Evolutionary conservation across 92 coral and sea anemone species (phyloP).

Genomic region (Zoanthus sansibaricus): DNA sequence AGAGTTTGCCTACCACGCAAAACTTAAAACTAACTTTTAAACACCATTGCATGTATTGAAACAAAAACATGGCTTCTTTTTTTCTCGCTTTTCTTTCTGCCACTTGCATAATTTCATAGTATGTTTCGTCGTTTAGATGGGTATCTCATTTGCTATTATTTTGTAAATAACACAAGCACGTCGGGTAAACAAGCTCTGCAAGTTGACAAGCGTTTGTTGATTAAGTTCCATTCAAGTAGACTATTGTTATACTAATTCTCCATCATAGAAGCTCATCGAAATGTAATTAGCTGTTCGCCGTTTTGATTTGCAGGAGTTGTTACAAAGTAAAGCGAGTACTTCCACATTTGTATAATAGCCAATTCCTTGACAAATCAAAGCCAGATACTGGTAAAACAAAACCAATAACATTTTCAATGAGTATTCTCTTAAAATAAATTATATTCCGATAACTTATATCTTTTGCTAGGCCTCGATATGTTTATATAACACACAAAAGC

Average conservation of each 20-base stretch:
- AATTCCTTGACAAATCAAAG: constrained; percentile 42
- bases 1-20: constrained; percentile 25
- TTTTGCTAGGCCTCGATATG: constrained; percentile 71
- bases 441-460: constrained; percentile 41
- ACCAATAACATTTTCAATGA: background rate
- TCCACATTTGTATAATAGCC: constrained; percentile 59
- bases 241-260: constrained; percentile 80
- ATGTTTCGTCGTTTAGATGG: constrained; percentile 44
- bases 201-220: constrained; percentile 84
- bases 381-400: background rate
- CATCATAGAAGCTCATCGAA: constrained; percentile 70
- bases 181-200: constrained; percentile 75
- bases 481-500: constrained; percentile 90
- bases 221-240: constrained; percentile 77
- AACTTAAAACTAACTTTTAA: background rate
- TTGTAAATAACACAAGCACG: constrained; percentile 71
- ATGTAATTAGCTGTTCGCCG: constrained; percentile 75
- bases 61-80: constrained; percentile 30
- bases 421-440: background rate
- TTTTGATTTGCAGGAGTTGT: constrained; percentile 68
- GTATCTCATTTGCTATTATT: constrained; percentile 71
- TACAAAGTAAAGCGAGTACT: constrained; percentile 55
- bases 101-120: constrained; percentile 29
- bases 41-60: constrained; percentile 29
- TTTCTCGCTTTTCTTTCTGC: constrained; percentile 32